phyloP scores from a whole-genome alignment of 2,113 vertebrate genomes.

The Megalops atlanticus region DNA sequence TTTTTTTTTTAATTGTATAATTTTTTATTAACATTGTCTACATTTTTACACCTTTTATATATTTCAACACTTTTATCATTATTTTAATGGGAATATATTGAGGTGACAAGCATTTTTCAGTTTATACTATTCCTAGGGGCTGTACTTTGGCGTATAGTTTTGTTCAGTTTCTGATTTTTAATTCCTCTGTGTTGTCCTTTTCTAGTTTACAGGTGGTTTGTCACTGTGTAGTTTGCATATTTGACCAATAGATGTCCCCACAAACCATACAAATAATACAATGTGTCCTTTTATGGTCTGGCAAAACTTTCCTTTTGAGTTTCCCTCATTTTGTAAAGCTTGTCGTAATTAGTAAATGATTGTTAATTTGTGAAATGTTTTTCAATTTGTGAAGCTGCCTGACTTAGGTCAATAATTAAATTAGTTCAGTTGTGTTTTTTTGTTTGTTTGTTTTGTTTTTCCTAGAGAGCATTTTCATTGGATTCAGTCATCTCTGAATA shows the following conservation, averaged over 20 bases:
- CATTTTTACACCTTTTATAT: no score
- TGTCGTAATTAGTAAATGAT: neutral
- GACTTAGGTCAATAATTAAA: no score
- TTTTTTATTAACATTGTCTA: no score
- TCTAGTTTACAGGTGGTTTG: neutral
- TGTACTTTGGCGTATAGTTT: no score
- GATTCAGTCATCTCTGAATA: neutral
- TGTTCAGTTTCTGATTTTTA: no score
- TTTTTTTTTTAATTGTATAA: neutral
- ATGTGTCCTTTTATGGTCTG: neutral
- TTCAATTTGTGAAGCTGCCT: neutral
- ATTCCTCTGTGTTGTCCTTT: neutral
- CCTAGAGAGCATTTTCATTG: neutral
- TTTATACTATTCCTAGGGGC: no score
- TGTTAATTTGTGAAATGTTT: neutral
- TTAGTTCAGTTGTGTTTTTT: neutral
- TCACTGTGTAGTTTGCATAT: slow-evolving; percentile 60
- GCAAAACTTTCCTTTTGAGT: neutral
- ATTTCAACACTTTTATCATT: no score
- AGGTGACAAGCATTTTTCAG: no score
- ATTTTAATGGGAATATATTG: no score
- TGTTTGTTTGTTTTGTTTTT: neutral
- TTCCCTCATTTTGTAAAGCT: neutral
- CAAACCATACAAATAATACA: slow-evolving; percentile 69
- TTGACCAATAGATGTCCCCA: slow-evolving; percentile 81